Evolutionary conservation across 1,140 invertebrate species (phyloP), one percentile per base, ranked within the genome.

Genomic region (Rhagoletis zephyria): DNA sequence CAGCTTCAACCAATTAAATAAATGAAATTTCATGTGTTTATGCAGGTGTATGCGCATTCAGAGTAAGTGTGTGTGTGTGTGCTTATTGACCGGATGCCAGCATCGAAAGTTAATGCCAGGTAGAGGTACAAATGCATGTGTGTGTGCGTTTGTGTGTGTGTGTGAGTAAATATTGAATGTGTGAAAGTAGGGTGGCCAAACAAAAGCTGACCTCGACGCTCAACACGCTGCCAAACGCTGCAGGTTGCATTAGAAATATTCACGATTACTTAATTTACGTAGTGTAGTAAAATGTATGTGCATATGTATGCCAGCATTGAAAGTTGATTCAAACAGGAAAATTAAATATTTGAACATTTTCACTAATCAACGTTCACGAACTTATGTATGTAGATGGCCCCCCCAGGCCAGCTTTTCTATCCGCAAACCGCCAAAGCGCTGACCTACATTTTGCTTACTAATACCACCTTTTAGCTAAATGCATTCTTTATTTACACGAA

Each of bases 311-410:
- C 30, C 74, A 81, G 48, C 74, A 56, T 81, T 81, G 74, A 81
- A 81, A 81, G 12, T 81, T 12, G 42, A 2, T 81, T 56, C n/a
- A 59, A 81, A 81, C 74, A 14, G 74, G 74, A 81, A 81, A 81
- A 81, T 81, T 81, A 81, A 81, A 81, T 81, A 81, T 81, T 81
- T 56, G 6, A 81, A 56, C 19, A 56, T 30, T 56, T 81, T 81
- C 2, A 56, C 74, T 81, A 81, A 81, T 81, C 74, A 81, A 59
- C 74, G 74, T 2, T 30, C 5, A 2, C 51, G 1, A 30, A 30
- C 30, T 30, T 30, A 30, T 30, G 30, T 30, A 30, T 30, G 30
- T 30, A 30, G 30, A 30, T 30, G 30, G 51, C 10, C 5, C 51
- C 51, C 5, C 51, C 51, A 10, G 51, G 51, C 51, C 5, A 56